These are phyloP conservation scores for Protaetia brevitarsis DNA, from an alignment of 1,140 invertebrate species.

Conservation along the genomic window DNA sequence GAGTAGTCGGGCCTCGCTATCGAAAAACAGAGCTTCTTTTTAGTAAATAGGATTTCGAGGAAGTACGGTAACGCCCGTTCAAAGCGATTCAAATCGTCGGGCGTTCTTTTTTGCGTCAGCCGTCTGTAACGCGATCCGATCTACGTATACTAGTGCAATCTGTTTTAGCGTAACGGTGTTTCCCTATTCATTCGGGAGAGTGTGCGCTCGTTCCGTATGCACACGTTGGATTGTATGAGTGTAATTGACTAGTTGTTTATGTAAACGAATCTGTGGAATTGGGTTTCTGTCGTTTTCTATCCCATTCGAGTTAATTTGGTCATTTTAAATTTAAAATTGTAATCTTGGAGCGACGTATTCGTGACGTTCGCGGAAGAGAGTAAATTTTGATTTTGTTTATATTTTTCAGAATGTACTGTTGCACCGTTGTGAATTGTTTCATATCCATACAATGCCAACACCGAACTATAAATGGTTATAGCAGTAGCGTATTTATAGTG, in stretches of 20 bases:
- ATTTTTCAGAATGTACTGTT: too few relatives aligned
- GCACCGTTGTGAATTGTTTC: too few relatives aligned
- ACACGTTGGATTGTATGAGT: neutral
- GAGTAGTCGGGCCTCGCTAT: neutral
- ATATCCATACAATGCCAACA: too few relatives aligned
- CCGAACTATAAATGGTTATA: too few relatives aligned
- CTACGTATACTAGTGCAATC: neutral
- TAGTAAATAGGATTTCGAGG: conserved; percentile 9
- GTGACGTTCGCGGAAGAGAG: too few relatives aligned
- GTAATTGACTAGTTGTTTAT: conserved; percentile 17
- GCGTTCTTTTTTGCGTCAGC: conserved; percentile 5
- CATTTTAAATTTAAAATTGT: conserved; percentile 12
- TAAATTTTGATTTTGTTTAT: too few relatives aligned
- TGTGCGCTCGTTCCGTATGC: neutral
- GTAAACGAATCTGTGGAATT: conserved; percentile 12
- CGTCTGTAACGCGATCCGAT: neutral
- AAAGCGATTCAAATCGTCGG: conserved; percentile 10
- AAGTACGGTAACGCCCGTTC: conserved; percentile 5
- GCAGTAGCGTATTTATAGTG: too few relatives aligned
- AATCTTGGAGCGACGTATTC: neutral
- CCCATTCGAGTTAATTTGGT: neutral
- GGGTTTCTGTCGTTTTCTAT: conserved; percentile 3
- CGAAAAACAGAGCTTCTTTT: neutral
- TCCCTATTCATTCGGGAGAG: neutral
- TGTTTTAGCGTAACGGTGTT: neutral